Evolutionary conservation across 2,888 invertebrate genomes (phyloP), one percentile per base, ranked within the genome.

Genomic region (Brenthis ino): DNA sequence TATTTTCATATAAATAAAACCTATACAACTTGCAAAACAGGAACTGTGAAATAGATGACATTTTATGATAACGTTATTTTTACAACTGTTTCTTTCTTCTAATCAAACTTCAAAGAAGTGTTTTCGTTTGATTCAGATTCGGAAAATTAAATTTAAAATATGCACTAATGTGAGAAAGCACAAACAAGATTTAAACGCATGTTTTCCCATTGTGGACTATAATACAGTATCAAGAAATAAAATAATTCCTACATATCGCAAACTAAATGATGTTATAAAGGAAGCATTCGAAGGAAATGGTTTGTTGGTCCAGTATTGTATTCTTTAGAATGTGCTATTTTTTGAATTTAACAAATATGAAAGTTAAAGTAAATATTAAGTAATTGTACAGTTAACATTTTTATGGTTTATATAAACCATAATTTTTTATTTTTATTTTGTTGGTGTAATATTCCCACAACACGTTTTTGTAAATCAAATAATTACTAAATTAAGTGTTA

Each of bases 101-200:
- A 48, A 20, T 20, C 20, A 20, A 20, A 20, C 20, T 0, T 11
- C 14, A 48, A 20, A 13, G 14, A 0, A 0, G 6, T 1, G 2
- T 2, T n/a, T 28, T 24, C 28, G 14, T 47, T 14, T 50, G 24
- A 28, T 57, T 51, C 67, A 91, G 89, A 75, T 87, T 0, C 76
- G 88, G 48, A 92, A 90, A 83, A 79, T 92, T 50, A 91, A 86
- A 71, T 90, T 91, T 77, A 84, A 83, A 83, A 77, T 92, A 57
- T 83, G 81, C 75, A 63, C 66, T 0, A 79, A 87, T 68, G 68
- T 79, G 28, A 43, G 53, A 1, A 71, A 80, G 50, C 84, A 82
- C 67, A 73, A 88, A 20, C 67, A 81, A 64, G 77, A 73, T 58
- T 77, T 92, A 13, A 77, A 80, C 8, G 72, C 80, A 69, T 79